Percentiles rank a stretch among this genome's conserved stretches.
These are phyloP conservation scores for Meteorus cinctellus DNA, from an alignment of 2,888 invertebrate species.

Conservation along the genomic window DNA sequence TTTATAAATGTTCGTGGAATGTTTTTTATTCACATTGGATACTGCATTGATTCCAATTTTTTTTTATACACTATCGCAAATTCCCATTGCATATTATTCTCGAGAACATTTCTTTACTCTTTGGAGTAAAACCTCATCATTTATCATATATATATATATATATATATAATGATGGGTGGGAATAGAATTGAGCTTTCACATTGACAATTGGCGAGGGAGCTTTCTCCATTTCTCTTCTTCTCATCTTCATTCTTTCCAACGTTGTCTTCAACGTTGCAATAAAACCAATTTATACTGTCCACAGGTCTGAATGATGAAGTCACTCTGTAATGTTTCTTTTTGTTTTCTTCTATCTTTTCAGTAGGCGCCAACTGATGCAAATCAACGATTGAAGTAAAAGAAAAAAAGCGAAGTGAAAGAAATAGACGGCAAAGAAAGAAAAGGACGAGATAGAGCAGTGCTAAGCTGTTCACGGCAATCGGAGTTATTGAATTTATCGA, in stretches of 20 bases:
- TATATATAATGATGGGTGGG: not conserved
- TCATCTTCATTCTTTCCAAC: not conserved
- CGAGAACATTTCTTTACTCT: not conserved
- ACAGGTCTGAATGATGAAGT: not conserved
- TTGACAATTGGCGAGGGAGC: constrained; percentile 21
- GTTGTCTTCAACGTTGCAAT: not conserved
- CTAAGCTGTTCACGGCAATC: constrained; percentile 37
- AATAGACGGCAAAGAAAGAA: constrained; percentile 6
- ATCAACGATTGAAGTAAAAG: constrained; percentile 13
- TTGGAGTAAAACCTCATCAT: not conserved
- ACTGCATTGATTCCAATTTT: not conserved
- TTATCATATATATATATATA: not conserved
- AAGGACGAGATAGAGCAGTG: constrained; percentile 44
- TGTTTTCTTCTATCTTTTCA: constrained; percentile 40
- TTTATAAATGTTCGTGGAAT: not conserved
- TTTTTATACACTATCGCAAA: not conserved
- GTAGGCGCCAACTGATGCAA: constrained; percentile 34
- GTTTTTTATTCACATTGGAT: not conserved
- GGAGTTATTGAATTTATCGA: constrained; percentile 52
- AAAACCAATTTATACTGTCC: not conserved
- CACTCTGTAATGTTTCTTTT: constrained; percentile 3
- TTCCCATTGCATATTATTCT: not conserved
- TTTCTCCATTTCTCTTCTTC: constrained; percentile 7
- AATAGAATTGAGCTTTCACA: constrained; percentile 19
- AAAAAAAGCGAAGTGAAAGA: not conserved